Conservation (phyloP, 2,797 vertebrate genomes). For the Bovichtus variegatus region DNA sequence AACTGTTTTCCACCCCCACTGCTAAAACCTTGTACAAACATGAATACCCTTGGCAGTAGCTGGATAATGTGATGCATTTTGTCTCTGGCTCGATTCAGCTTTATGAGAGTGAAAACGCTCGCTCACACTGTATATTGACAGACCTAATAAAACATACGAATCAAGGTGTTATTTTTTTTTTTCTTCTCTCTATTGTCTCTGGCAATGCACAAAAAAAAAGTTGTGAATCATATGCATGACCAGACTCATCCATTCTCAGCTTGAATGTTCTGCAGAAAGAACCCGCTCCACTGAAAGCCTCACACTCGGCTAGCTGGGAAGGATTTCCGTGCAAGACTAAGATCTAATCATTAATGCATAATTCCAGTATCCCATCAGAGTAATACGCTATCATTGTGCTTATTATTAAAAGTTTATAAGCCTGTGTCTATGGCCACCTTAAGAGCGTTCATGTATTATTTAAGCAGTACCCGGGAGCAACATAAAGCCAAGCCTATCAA, state of each 20-base stretch:
- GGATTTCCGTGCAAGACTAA: slow-evolving; percentile 60
- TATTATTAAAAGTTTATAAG: slow-evolving; percentile 84
- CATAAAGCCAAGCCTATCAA: slow-evolving; percentile 57
- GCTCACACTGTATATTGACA: slow-evolving; percentile 27
- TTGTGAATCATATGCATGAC: slow-evolving; percentile 30
- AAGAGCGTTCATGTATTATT: slow-evolving; percentile 82
- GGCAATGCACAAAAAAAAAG: slow-evolving; percentile 18
- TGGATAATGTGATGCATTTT: slow-evolving; percentile 70
- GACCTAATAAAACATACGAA: slow-evolving; percentile 50
- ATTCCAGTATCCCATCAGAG: slow-evolving; percentile 72
- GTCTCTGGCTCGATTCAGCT: slow-evolving; percentile 61
- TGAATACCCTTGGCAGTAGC: slow-evolving; percentile 69
- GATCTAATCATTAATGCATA: slow-evolving; percentile 78
- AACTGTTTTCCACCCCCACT: slow-evolving; percentile 79
- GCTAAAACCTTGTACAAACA: slow-evolving; percentile 80
- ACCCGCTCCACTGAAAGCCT: slow-evolving; percentile 63
- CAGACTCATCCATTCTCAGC: slow-evolving; percentile 31
- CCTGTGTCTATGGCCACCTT: slow-evolving; percentile 71
- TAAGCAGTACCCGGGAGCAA: slow-evolving; percentile 60
- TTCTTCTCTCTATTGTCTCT: slow-evolving; percentile 26
- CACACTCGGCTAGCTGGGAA: slow-evolving; percentile 59
- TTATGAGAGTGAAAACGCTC: slow-evolving; percentile 48
- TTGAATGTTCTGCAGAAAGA: slow-evolving; percentile 26
- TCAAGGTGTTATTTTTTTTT: slow-evolving; percentile 22
- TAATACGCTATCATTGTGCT: slow-evolving; percentile 78